phyloP scores from a whole-genome alignment of 1,140 invertebrate species.

The Halesus radiatus region DNA sequence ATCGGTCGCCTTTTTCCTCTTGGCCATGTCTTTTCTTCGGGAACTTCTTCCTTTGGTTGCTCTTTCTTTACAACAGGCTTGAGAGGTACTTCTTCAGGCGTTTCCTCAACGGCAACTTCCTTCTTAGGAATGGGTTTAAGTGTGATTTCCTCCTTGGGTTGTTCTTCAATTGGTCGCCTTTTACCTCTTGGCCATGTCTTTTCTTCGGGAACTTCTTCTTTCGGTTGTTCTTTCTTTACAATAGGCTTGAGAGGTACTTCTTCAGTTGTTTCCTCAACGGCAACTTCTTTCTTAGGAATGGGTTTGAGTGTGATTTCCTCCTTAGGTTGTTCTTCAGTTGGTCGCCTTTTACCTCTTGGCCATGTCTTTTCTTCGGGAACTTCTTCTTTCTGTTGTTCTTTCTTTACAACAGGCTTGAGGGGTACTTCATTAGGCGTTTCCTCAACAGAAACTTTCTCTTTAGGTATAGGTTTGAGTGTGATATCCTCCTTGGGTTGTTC shows the following conservation, averaged over 20 bases:
- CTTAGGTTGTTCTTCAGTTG: slow-evolving; percentile 61
- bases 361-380: slow-evolving; percentile 61
- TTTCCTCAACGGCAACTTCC: slow-evolving; percentile 62
- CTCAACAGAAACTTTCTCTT: slow-evolving; percentile 59
- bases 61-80: slow-evolving; percentile 60
- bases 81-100: slow-evolving; percentile 44
- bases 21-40: slow-evolving; percentile 65
- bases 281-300: slow-evolving; percentile 58
- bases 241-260: slow-evolving; percentile 56
- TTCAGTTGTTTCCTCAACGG: slow-evolving; percentile 63
- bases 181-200: slow-evolving; percentile 65
- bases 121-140: slow-evolving; percentile 42
- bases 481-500: slow-evolving; percentile 64
- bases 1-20: slow-evolving; percentile 65
- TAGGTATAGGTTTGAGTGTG: slow-evolving; percentile 68
- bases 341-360: slow-evolving; percentile 64
- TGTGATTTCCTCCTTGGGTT: slow-evolving; percentile 59
- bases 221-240: slow-evolving; percentile 58
- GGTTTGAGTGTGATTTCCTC: slow-evolving; percentile 59
- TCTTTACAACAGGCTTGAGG: slow-evolving; percentile 44
- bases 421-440: slow-evolving; percentile 61
- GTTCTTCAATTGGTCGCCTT: slow-evolving; percentile 61
- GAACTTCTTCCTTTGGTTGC: slow-evolving; percentile 59
- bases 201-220: slow-evolving; percentile 63
- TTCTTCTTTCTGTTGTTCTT: slow-evolving; percentile 63